Evolutionary conservation across 2,888 invertebrate species (phyloP).

Genomic region (Caenorhabditis auriculariae): DNA sequence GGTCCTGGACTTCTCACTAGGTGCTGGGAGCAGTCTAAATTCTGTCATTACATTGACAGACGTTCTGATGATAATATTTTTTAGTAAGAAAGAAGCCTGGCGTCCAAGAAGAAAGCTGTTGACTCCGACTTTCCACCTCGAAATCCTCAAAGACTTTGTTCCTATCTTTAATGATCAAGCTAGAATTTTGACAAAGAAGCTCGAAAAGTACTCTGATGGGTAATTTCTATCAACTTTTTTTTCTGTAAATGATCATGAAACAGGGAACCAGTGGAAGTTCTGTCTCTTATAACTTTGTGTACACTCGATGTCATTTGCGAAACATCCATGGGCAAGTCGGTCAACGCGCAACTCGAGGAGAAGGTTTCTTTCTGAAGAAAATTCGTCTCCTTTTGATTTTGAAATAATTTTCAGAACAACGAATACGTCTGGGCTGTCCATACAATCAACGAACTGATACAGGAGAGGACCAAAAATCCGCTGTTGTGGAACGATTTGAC

Average conservation of each 20-base stretch:
- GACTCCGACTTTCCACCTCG: slow-evolving; percentile 69
- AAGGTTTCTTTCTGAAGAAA: slow-evolving; percentile 21
- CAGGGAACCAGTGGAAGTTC: slow-evolving; percentile 44
- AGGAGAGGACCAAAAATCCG: slow-evolving; percentile 64
- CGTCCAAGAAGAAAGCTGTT: slow-evolving; percentile 66
- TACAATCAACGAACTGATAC: slow-evolving; percentile 64
- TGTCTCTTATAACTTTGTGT: slow-evolving; percentile 66
- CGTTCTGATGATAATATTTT: background rate
- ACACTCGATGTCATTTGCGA: slow-evolving; percentile 72
- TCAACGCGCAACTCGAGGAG: slow-evolving; percentile 73
- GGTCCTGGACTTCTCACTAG: slow-evolving; percentile 60
- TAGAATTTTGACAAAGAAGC: slow-evolving; percentile 63
- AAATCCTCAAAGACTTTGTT: slow-evolving; percentile 68
- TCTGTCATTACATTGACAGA: background rate
- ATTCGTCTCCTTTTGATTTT: background rate
- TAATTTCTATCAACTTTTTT: slow-evolving; percentile 13
- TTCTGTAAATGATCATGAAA: too few species aligned
- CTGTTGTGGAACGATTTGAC: slow-evolving; percentile 64
- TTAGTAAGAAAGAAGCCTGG: slow-evolving; percentile 64
- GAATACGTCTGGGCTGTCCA: slow-evolving; percentile 59
- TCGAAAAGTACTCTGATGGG: background rate
- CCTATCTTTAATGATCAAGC: slow-evolving; percentile 67
- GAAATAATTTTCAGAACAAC: slow-evolving; percentile 29
- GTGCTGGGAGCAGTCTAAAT: slow-evolving; percentile 20
- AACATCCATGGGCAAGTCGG: slow-evolving; percentile 80